Percentiles rank a stretch among this genome's conserved stretches.
Conservation (phyloP, 1,140 invertebrate species). For the Archivesica marissinica region DNA sequence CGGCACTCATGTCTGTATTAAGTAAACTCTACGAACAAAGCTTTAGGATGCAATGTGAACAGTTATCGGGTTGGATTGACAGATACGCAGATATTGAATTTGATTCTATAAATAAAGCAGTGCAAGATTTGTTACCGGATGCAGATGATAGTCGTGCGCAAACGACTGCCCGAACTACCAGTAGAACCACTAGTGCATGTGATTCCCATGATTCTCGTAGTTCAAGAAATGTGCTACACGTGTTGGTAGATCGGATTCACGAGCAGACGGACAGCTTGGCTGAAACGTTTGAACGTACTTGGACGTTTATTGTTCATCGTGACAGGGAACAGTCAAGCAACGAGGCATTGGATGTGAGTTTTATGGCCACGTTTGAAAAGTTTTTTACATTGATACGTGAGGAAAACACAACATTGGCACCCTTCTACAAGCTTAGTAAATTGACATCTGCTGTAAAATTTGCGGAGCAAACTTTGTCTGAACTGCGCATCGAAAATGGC, state of each 20-base stretch:
- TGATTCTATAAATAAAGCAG: neutral
- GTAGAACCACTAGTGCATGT: too few species aligned
- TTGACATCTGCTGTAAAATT: constrained; percentile 44
- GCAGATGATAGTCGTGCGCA: neutral
- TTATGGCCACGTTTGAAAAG: neutral
- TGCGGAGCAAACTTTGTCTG: neutral
- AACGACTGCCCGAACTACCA: too few species aligned
- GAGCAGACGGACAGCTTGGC: neutral
- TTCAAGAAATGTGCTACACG: too few species aligned
- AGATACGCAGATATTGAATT: neutral
- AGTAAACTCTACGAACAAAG: constrained; percentile 25
- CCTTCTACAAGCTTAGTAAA: constrained; percentile 48
- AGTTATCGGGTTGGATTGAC: neutral
- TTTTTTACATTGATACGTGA: constrained; percentile 6
- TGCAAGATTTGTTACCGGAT: neutral
- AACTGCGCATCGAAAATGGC: neutral
- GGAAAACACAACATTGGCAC: constrained; percentile 17
- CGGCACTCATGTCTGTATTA: constrained; percentile 7
- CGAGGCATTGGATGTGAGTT: neutral
- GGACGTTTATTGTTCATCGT: neutral
- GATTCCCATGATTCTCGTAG: too few species aligned
- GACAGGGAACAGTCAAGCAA: neutral
- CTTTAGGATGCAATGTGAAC: constrained; percentile 1
- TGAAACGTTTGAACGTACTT: neutral
- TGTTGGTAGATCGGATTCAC: neutral